A percentile compares a stretch with the other conserved stretches of the same genome.
These are phyloP conservation scores for Nematostella vectensis DNA, from an alignment of 92 coral and sea anemone genomes.

Conservation along the genomic window DNA sequence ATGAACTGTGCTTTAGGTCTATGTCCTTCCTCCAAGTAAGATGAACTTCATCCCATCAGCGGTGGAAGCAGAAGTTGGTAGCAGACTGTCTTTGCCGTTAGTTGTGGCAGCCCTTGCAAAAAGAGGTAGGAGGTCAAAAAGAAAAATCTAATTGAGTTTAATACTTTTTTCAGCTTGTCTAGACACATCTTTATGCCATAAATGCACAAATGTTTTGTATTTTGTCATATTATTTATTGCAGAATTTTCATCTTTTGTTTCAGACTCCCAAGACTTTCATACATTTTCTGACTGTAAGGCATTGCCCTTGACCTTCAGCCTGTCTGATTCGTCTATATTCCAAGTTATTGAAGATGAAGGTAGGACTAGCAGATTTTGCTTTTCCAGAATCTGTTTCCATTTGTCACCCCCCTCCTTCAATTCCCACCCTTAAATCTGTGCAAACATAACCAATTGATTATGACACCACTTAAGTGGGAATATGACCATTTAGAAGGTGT, in stretches of 20 bases:
- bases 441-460: no score
- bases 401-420: no score
- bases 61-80: constrained; percentile 85
- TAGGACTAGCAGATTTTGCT: constrained; percentile 16
- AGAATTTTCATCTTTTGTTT: not conserved
- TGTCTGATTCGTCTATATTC: constrained; percentile 87
- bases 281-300: constrained; percentile 92
- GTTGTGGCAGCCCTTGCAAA: constrained; percentile 79
- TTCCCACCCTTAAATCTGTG: no score
- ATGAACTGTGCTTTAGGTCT: no score
- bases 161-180: no score
- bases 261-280: constrained; percentile 68
- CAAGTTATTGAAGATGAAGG: constrained; percentile 74
- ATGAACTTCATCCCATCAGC: constrained; percentile 83
- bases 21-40: constrained; percentile 81
- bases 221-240: not conserved
- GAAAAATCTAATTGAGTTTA: no score
- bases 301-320: constrained; percentile 63
- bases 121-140: constrained; percentile 57
- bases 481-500: no score
- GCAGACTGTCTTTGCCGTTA: constrained; percentile 60
- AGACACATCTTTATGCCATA: no score
- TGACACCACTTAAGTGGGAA: no score
- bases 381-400: not conserved
- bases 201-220: not conserved